Evolutionary conservation across 1,140 invertebrate genomes (phyloP).

Genomic region (Propsilocerus akamusi): DNA sequence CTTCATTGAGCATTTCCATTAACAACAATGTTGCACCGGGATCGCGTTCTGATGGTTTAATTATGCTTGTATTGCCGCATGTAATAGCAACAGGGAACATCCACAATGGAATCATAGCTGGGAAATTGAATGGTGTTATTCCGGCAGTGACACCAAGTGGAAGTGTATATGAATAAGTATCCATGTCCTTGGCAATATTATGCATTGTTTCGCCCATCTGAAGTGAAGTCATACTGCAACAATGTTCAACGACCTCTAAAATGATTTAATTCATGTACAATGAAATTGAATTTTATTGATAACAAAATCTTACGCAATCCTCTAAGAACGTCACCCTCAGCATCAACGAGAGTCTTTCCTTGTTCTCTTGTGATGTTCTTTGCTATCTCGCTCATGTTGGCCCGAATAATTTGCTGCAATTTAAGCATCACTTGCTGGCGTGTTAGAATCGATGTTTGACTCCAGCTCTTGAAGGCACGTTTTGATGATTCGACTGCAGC

Average conservation of each 20-base stretch:
- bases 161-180: constrained; percentile 71
- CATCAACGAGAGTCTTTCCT: constrained; percentile 93
- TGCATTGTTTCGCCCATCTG: constrained; percentile 84
- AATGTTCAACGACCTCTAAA: constrained; percentile 91
- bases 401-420: constrained; percentile 37
- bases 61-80: constrained; percentile 63
- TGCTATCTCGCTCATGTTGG: constrained; percentile 69
- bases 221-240: constrained; percentile 78
- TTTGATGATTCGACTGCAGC: constrained; percentile 72
- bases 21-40: constrained; percentile 92
- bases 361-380: constrained; percentile 89
- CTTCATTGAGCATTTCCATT: constrained; percentile 72
- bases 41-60: constrained; percentile 92
- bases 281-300: neutral
- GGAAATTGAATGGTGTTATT: constrained; percentile 91
- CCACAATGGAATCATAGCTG: constrained; percentile 99
- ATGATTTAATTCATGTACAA: constrained; percentile 10
- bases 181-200: constrained; percentile 87
- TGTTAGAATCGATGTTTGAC: constrained; percentile 76
- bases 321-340: constrained; percentile 93
- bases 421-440: constrained; percentile 95
- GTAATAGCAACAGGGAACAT: constrained; percentile 91
- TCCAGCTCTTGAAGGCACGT: constrained; percentile 64
- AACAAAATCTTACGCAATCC: constrained; percentile 66
- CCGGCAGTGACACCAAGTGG: constrained; percentile 61